Percentiles rank a stretch among this genome's conserved stretches.
These are phyloP conservation scores for Perizoma affinitatum DNA, from an alignment of 2,888 invertebrate species.

Conservation along the genomic window DNA sequence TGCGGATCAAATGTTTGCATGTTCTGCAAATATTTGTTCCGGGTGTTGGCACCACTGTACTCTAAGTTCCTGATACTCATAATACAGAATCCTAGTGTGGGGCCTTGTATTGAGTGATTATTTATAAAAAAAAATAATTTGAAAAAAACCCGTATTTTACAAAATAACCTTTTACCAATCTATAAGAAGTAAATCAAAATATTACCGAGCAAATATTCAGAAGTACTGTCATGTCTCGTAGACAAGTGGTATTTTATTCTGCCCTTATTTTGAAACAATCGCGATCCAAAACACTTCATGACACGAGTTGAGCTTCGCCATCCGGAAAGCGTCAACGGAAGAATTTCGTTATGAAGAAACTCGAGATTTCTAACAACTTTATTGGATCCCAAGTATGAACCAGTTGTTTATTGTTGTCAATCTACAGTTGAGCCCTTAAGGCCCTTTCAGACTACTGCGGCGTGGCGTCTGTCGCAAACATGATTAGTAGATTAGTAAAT, in stretches of 20 bases:
- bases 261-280: constrained; percentile 11
- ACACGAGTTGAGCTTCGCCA: constrained; percentile 8
- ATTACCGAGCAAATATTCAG: not conserved
- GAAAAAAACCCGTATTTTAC: too few relatives aligned
- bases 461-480: not conserved
- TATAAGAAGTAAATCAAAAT: too few relatives aligned
- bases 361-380: constrained; percentile 36
- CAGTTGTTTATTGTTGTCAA: constrained; percentile 45
- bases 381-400: constrained; percentile 39
- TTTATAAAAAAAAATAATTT: too few relatives aligned
- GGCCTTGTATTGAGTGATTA: too few relatives aligned
- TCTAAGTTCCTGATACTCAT: too few relatives aligned
- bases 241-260: constrained; percentile 16
- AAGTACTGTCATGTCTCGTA: constrained; percentile 6
- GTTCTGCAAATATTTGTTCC: too few relatives aligned
- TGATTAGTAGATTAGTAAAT: too few relatives aligned
- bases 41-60: too few relatives aligned
- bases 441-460: not conserved
- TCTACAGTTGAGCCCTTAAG: constrained; percentile 12
- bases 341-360: constrained; percentile 37
- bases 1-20: too few relatives aligned
- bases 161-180: too few relatives aligned
- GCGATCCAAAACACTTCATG: constrained; percentile 12
- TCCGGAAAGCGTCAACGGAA: constrained; percentile 24
- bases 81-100: too few relatives aligned